Conservation (phyloP, 1,140 invertebrate genomes). For the Hesperophylax magnus region DNA sequence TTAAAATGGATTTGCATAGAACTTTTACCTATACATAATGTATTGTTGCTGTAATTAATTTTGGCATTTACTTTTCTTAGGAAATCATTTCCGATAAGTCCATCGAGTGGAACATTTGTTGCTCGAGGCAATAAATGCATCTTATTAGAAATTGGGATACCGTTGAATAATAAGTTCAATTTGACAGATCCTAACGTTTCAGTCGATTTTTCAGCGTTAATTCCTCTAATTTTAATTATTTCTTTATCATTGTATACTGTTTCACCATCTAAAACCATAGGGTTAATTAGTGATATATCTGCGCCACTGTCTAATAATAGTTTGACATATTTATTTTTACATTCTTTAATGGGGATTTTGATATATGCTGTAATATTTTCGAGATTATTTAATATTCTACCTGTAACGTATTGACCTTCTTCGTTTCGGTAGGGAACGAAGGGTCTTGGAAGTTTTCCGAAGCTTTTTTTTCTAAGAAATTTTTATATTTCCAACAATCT, state of each 20-base stretch:
- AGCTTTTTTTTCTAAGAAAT: background rate
- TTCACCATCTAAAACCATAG: background rate
- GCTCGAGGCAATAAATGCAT: background rate
- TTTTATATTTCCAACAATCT: constrained; percentile 2
- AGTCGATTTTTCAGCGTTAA: background rate
- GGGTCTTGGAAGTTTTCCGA: background rate
- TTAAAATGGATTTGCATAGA: too few relatives aligned
- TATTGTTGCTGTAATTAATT: too few relatives aligned
- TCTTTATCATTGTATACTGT: background rate
- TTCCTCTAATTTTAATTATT: background rate
- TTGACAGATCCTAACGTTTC: background rate
- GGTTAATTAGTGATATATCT: background rate
- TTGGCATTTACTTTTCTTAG: background rate
- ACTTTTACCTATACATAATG: too few relatives aligned
- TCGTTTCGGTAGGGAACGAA: background rate
- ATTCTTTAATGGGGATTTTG: background rate
- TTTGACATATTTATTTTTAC: background rate
- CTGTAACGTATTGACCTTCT: too few relatives aligned
- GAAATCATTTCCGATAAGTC: constrained; percentile 2
- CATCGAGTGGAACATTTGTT: background rate
- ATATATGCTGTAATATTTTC: background rate
- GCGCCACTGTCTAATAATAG: background rate
- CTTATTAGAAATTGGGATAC: background rate
- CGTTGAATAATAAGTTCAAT: background rate
- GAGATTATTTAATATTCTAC: background rate